phyloP scores from a whole-genome alignment of 2,113 vertebrate genomes.

The Puntigrus tetrazona region DNA sequence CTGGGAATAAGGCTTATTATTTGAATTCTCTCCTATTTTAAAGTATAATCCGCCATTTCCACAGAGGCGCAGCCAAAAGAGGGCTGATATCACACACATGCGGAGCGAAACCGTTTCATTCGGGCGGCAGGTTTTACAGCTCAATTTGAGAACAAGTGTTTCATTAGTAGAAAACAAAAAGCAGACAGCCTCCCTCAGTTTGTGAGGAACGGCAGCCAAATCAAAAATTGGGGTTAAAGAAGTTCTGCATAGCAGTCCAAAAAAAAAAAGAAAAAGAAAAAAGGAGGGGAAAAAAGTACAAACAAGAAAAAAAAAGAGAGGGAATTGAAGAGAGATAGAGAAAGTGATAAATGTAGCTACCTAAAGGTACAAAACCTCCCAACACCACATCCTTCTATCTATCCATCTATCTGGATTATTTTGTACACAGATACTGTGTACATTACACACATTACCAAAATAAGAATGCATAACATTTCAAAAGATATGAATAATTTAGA shows the following conservation, averaged over 20 bases:
- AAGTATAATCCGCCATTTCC: constrained; percentile 32
- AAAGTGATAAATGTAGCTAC: constrained; percentile 1
- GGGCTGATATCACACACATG: constrained; percentile 11
- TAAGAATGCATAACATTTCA: too few species aligned
- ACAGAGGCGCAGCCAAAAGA: constrained; percentile 26
- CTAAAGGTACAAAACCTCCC: background rate
- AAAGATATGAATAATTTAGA: too few species aligned
- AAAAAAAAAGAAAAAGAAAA: background rate
- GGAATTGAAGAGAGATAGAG: background rate
- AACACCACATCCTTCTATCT: background rate
- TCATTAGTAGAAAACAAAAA: constrained; percentile 60
- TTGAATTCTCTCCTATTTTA: background rate
- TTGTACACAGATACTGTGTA: too few species aligned
- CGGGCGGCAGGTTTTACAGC: constrained; percentile 42
- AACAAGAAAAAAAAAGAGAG: constrained; percentile 10
- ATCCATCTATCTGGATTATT: too few species aligned
- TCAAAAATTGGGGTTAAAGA: constrained; percentile 53
- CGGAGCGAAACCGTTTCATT: constrained; percentile 14
- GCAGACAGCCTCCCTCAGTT: constrained; percentile 50
- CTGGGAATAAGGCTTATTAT: constrained; percentile 12
- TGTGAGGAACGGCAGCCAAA: constrained; percentile 51
- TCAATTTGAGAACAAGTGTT: constrained; percentile 58
- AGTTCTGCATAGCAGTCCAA: constrained; percentile 44
- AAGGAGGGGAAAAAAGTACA: too few species aligned
- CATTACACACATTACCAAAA: too few species aligned